These are phyloP conservation scores for Seira ritae DNA, from an alignment of 2,888 invertebrate genomes.

Conservation along the genomic window DNA sequence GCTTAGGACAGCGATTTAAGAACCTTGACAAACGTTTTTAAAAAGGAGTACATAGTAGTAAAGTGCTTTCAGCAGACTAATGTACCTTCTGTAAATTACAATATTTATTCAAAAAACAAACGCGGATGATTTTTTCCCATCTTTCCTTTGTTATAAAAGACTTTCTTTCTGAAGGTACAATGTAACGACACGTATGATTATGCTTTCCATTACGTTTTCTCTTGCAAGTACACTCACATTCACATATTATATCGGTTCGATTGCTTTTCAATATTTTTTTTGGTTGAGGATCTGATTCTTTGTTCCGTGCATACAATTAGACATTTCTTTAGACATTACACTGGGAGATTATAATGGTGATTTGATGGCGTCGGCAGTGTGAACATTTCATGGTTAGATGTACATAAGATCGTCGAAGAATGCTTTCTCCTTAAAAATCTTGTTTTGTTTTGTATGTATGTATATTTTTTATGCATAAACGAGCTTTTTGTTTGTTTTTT, in stretches of 20 bases:
- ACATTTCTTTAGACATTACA: background rate
- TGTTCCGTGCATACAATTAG: constrained; percentile 10
- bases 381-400: background rate
- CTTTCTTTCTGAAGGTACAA: constrained; percentile 43
- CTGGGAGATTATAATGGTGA: background rate
- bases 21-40: constrained; percentile 28
- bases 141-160: constrained; percentile 16
- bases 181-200: constrained; percentile 52
- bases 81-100: constrained; percentile 9
- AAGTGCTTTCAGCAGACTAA: no score
- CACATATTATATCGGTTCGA: no score
- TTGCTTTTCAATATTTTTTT: no score
- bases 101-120: background rate
- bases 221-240: background rate
- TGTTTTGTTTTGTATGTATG: background rate
- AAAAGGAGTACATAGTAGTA: constrained; percentile 19
- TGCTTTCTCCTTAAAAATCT: background rate
- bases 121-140: background rate
- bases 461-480: background rate
- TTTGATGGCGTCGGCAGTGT: constrained; percentile 54
- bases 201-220: background rate
- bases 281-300: background rate
- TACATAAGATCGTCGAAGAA: no score
- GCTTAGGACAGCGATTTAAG: constrained; percentile 13
- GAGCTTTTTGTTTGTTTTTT: constrained; percentile 19